These are phyloP conservation scores for Telmatherina bonti DNA, from an alignment of 2,797 vertebrate genomes.

Conservation along the genomic window DNA sequence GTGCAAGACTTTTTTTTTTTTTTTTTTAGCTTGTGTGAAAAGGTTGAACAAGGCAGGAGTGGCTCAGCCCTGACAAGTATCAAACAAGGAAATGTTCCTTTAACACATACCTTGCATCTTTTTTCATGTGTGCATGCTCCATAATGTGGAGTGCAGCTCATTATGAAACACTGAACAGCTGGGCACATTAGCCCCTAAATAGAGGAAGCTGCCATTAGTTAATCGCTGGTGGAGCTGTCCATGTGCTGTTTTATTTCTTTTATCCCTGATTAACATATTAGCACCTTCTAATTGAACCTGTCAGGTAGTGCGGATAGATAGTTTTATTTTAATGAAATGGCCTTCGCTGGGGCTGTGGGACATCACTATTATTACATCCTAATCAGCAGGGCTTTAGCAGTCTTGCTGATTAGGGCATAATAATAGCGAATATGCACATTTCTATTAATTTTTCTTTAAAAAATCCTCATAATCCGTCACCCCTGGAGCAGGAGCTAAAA, in stretches of 20 bases:
- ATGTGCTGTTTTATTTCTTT: conserved; percentile 51
- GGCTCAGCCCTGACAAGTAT: conserved; percentile 72
- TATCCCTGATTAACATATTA: conserved; percentile 49
- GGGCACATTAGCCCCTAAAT: conserved; percentile 45
- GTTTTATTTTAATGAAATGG: conserved; percentile 9
- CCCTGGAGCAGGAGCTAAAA: not conserved
- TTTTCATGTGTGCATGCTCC: conserved; percentile 68
- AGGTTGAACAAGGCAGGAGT: conserved; percentile 74
- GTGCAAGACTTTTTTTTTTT: conserved; percentile 56
- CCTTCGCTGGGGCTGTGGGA: not conserved
- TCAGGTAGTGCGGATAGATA: conserved; percentile 16
- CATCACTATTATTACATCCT: not conserved
- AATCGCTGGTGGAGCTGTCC: conserved; percentile 61
- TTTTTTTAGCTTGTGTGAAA: conserved; percentile 71
- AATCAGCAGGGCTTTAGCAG: conserved; percentile 11
- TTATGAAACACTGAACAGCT: conserved; percentile 70
- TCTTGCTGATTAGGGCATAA: not conserved
- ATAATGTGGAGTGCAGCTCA: conserved; percentile 52
- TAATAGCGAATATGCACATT: not conserved
- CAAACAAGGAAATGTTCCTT: conserved; percentile 66
- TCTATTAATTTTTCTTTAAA: not conserved
- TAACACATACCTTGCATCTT: conserved; percentile 66
- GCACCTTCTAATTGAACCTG: conserved; percentile 21
- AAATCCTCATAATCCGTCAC: not conserved
- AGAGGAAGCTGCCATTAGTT: conserved; percentile 63